phyloP scores from a whole-genome alignment of 2,113 vertebrate species.

The Perca schrenkii region DNA sequence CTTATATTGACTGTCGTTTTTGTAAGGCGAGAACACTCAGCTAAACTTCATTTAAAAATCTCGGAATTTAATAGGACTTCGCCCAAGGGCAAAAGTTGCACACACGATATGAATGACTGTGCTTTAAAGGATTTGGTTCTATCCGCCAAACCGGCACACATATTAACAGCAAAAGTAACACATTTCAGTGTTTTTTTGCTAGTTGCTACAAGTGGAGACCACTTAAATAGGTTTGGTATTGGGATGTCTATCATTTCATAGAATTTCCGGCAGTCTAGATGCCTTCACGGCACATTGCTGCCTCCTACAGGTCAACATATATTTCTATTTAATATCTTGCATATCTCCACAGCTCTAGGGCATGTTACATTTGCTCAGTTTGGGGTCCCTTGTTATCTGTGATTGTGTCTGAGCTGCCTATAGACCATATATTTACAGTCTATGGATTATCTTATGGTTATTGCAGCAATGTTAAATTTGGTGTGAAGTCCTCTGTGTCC shows the following conservation, averaged over 20 bases:
- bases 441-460: background rate
- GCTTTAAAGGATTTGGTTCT: fast-evolving
- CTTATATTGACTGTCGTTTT: fast-evolving
- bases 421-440: too few relatives aligned
- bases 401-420: background rate
- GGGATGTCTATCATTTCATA: too few relatives aligned
- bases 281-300: too few relatives aligned
- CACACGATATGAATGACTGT: fast-evolving
- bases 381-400: background rate
- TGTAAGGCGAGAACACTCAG: fast-evolving
- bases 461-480: background rate
- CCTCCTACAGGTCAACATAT: too few relatives aligned
- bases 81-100: fast-evolving
- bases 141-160: fast-evolving
- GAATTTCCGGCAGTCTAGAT: too few relatives aligned
- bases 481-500: background rate
- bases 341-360: too few relatives aligned
- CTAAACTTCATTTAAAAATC: background rate
- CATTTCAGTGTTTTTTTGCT: background rate
- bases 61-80: fast-evolving
- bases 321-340: too few relatives aligned
- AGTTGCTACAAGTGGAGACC: fast-evolving
- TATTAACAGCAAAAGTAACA: fast-evolving
- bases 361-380: background rate
- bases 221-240: background rate